These are phyloP conservation scores for Pinna nobilis DNA, from an alignment of 1,140 invertebrate species.

Conservation along the genomic window DNA sequence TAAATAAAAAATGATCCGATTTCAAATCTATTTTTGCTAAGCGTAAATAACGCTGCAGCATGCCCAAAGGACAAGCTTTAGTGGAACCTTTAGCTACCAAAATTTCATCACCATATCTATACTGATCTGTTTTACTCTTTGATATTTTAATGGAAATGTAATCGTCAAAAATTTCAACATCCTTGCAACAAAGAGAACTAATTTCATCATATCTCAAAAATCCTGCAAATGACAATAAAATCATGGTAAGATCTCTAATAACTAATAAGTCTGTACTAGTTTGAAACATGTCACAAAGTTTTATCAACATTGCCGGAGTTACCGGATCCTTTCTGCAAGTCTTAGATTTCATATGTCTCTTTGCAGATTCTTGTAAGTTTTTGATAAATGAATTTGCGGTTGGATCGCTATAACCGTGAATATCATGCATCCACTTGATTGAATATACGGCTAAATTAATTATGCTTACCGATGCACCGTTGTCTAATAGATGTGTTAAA, in stretches of 20 bases:
- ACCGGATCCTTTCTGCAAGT: not conserved
- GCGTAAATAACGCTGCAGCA: slow-evolving; percentile 31
- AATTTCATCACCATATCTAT: slow-evolving; percentile 39
- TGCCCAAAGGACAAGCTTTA: slow-evolving; percentile 27
- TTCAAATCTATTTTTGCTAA: not conserved
- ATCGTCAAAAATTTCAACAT: slow-evolving; percentile 6
- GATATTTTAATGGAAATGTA: slow-evolving; percentile 6
- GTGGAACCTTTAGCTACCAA: slow-evolving; percentile 39
- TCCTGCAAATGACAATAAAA: slow-evolving; percentile 10
- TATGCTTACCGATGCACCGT: too few relatives aligned
- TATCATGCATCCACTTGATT: not conserved
- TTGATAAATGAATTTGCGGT: not conserved
- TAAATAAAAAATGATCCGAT: slow-evolving; percentile 40
- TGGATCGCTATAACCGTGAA: not conserved
- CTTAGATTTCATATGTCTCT: not conserved
- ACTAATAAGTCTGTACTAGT: slow-evolving; percentile 3
- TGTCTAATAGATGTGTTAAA: too few relatives aligned
- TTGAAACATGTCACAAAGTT: not conserved
- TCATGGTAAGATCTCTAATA: slow-evolving; percentile 21
- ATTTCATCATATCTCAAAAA: slow-evolving; percentile 29
- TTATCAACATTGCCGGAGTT: not conserved
- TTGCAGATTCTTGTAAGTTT: not conserved
- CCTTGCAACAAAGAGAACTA: not conserved
- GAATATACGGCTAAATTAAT: not conserved
- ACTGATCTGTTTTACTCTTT: slow-evolving; percentile 47